A percentile compares a stretch with the other conserved stretches of the same genome.
Evolutionary conservation across 2,113 vertebrate genomes (phyloP).

Genomic region (Oncorhynchus gorbuscha): DNA sequence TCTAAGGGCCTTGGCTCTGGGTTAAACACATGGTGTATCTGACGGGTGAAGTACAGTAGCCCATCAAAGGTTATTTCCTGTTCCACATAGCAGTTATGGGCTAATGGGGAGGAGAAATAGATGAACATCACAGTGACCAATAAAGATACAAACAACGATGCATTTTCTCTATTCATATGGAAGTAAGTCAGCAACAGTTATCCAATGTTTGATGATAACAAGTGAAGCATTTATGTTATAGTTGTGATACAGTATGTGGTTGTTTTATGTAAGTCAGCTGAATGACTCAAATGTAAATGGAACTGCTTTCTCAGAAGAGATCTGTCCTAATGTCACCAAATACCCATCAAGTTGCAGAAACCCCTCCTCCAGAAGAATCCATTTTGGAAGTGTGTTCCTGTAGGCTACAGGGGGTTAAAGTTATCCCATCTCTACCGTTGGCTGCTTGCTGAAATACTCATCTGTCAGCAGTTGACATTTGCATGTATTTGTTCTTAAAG

Average conservation of each 20-base stretch:
- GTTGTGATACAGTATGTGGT: too few species aligned
- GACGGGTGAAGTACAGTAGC: constrained; percentile 76
- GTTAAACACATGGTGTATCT: constrained; percentile 64
- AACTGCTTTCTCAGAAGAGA: neutral
- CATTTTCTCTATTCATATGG: too few species aligned
- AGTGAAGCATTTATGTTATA: too few species aligned
- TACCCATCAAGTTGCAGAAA: too few species aligned
- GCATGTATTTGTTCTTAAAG: constrained; percentile 85
- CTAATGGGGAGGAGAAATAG: constrained; percentile 63
- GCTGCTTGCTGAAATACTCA: constrained; percentile 74
- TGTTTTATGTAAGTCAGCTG: too few species aligned
- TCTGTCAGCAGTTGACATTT: constrained; percentile 80
- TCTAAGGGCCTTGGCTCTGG: constrained; percentile 55
- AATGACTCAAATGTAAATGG: neutral
- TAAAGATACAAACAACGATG: too few species aligned
- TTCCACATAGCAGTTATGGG: constrained; percentile 56
- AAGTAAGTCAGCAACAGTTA: too few species aligned
- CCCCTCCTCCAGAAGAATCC: too few species aligned
- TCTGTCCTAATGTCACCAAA: neutral
- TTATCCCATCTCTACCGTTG: constrained; percentile 65
- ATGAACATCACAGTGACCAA: constrained; percentile 46
- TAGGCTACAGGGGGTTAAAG: constrained; percentile 70
- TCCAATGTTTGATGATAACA: too few species aligned
- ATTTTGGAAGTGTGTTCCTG: neutral
- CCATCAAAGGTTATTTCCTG: constrained; percentile 71